Base-by-base conservation (phyloP, 2,888 invertebrate species). In the Stenolophus ochropezus region DNA sequence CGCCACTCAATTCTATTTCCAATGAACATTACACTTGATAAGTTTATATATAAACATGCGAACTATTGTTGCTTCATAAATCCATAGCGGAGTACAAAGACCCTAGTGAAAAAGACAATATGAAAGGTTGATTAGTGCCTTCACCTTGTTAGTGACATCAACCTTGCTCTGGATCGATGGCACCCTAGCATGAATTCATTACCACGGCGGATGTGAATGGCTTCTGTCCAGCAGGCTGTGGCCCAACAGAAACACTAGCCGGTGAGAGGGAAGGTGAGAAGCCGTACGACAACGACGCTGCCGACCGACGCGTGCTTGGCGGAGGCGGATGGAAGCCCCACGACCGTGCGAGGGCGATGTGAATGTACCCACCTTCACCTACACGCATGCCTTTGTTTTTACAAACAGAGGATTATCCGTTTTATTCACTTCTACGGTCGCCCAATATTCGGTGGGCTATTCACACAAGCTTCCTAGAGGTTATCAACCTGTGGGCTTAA, bases 301-400 rank as follows among this genome's bases (percentile, higher is more conserved):
- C 14, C 20, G 23, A 61, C 25, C 25, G 61, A 61, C 61, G 16
- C 5, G 3, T 2, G 16, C n/a, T n/a, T 18, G 53, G 16, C 25
- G 23, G 14, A 21, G 61, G 61, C 61, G 61, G 61, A 61, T 61
- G 61, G 61, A 61, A 61, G 61, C 61, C 61, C 16, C 5, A 61
- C 4, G 5, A 61, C 61, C 56, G 61, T 61, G 61, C 61, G 61
- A 61, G 61, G 61, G 61, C 25, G 27, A 61, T n/a, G 61, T 25
- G 23, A 61, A 61, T 61, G 61, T 23, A 61, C 61, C 23, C 25
- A 23, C 61, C 61, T 61, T 61, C 61, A 61, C 61, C 61, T 61
- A 25, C 23, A 21, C 8, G 56, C 11, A 56, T 18, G 21, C 8
- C 11, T 56, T 21, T 56, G 4, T 18, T 56, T 56, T 56, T 20